Conservation (phyloP, 1,140 invertebrate genomes). For the Brachystomella parvula region DNA sequence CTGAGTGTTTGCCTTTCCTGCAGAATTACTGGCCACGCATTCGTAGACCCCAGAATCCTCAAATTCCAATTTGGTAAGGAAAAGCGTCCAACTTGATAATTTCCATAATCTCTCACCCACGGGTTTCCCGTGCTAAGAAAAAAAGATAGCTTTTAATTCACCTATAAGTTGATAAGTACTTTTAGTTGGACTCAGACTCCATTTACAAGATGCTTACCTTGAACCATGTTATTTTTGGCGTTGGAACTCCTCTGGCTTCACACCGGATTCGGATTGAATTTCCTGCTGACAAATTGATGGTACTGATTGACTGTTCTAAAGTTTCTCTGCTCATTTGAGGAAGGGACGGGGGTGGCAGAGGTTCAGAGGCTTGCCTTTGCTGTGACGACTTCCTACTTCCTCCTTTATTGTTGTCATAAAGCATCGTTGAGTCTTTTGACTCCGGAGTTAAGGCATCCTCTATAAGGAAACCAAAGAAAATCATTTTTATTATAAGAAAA, state of each 20-base stretch:
- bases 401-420: not conserved
- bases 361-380: no score
- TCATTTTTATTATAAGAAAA: no score
- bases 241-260: conserved; percentile 28
- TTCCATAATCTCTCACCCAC: conserved; percentile 29
- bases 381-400: not conserved
- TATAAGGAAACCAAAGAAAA: not conserved
- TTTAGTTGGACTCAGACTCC: not conserved
- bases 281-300: conserved; percentile 32
- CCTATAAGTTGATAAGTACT: not conserved
- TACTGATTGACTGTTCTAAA: conserved; percentile 26
- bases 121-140: conserved; percentile 32
- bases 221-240: conserved; percentile 32
- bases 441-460: not conserved
- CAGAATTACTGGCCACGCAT: conserved; percentile 31
- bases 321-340: conserved; percentile 28
- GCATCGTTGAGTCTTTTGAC: not conserved
- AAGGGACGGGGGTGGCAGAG: not conserved
- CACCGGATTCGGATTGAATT: conserved; percentile 34
- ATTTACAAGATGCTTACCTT: conserved; percentile 32
- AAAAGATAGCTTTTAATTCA: not conserved
- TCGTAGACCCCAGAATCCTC: conserved; percentile 37
- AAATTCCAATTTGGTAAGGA: conserved; percentile 26
- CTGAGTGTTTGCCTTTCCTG: conserved; percentile 29
- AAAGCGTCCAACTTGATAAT: conserved; percentile 29